phyloP scores from a whole-genome alignment of 2,888 invertebrate species.

The Chloromyia formosa region DNA sequence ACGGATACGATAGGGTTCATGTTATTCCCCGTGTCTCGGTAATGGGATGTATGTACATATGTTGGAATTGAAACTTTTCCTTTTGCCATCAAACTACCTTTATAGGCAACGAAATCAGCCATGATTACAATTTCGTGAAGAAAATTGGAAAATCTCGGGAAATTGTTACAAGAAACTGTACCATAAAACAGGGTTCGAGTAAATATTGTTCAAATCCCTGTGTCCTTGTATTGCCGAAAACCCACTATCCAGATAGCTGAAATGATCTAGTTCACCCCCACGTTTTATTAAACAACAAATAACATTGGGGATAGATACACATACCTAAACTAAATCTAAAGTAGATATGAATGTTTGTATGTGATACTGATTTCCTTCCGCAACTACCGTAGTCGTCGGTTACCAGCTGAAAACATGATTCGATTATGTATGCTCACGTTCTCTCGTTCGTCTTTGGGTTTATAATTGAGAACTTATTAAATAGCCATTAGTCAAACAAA shows the following conservation, averaged over 20 bases:
- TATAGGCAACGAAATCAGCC: conserved; percentile 15
- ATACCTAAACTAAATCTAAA: conserved; percentile 14
- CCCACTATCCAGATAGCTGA: no score
- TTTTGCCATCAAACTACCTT: conserved; percentile 13
- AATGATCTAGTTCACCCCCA: no score
- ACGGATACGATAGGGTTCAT: conserved; percentile 30
- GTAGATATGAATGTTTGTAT: conserved; percentile 34
- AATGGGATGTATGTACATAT: conserved; percentile 8
- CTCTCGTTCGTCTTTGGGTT: conserved; percentile 48
- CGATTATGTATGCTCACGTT: conserved; percentile 47
- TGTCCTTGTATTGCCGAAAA: conserved; percentile 25
- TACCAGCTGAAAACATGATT: conserved; percentile 37
- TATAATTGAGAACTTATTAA: conserved; percentile 51
- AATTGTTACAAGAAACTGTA: conserved; percentile 24
- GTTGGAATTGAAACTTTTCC: conserved; percentile 6
- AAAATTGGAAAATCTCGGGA: conserved; percentile 41
- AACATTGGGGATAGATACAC: conserved; percentile 26
- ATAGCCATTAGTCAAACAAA: conserved; percentile 51
- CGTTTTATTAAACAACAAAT: conserved; percentile 41
- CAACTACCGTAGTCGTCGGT: background rate
- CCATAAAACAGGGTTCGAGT: conserved; percentile 35
- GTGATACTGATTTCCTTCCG: conserved; percentile 33
- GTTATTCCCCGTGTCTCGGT: conserved; percentile 16
- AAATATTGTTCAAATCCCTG: conserved; percentile 34
- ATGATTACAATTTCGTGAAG: conserved; percentile 35